Evolutionary conservation across 2,113 vertebrate genomes (phyloP).

Genomic region (Uria aalge): DNA sequence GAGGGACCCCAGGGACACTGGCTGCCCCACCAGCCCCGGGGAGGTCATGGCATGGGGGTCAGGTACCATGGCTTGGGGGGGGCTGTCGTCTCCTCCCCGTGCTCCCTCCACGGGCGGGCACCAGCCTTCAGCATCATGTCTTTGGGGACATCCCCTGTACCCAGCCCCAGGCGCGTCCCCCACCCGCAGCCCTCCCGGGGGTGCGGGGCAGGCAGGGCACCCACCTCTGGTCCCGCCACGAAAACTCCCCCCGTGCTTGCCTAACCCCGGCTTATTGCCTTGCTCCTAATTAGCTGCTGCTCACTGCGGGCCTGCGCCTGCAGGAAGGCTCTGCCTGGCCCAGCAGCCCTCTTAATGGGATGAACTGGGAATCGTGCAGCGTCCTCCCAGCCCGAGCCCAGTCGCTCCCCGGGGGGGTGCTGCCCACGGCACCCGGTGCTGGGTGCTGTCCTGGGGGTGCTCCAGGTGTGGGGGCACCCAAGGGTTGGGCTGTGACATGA

Average conservation of each 20-base stretch:
- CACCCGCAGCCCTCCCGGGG: rapidly evolving
- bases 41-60: background rate
- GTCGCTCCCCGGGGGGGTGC: too few relatives aligned
- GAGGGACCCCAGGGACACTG: background rate
- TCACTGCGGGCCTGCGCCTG: background rate
- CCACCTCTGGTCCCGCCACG: background rate
- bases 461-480: background rate
- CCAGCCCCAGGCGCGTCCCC: background rate
- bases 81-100: background rate
- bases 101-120: rapidly evolving
- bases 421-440: background rate
- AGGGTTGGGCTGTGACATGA: background rate
- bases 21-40: background rate
- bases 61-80: too few relatives aligned
- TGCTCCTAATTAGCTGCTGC: background rate
- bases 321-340: background rate
- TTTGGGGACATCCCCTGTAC: background rate
- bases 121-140: background rate
- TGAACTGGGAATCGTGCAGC: background rate
- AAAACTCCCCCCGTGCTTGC: background rate
- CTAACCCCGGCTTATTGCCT: background rate
- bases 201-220: background rate
- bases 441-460: background rate
- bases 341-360: background rate
- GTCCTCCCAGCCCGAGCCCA: background rate